Evolutionary conservation across 1,140 invertebrate genomes (phyloP), one percentile per base, ranked within the genome.

Genomic region (Muscidifurax raptorellus): DNA sequence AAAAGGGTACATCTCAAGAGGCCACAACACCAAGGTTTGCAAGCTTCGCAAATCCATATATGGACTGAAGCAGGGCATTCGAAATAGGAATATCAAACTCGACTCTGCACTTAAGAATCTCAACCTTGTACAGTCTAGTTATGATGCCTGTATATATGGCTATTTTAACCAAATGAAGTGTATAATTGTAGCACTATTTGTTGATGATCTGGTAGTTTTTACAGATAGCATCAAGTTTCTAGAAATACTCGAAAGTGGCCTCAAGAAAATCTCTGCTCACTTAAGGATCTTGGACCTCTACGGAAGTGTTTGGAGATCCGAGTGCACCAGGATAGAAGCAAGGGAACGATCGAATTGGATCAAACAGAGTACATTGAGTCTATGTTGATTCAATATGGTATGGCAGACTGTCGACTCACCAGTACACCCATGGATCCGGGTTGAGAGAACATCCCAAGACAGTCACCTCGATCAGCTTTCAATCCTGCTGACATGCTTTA

Each of bases 241-340:
- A 3, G 9, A 6, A 5, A 36, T 36, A 36, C 36, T 36, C 5
- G 9, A 36, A 36, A 36, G 0, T 6, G 36, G 36, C 7, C 36
- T 36, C 7, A 3, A 36, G 7, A 36, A 36, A 36, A 36, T n/a
- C n/a, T 40, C 32, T 90, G 89, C 71, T 79, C 87, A 0, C 85
- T 89, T 22, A 88, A 87, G 44, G 86, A 89, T 69, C 79, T 89
- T 25, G 86, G 89, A 36, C 64, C 66, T 32, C 80, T 85, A 1
- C 74, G 52, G 25, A 77, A 80, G 44, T 88, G 85, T 67, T 67
- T 90, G 27, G 86, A 86, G n/a, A 81, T 89, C 44, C 80, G 86
- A 18, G 85, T 89, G 15, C 47, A 64, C 47, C 25, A 27, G 59
- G 79, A 86, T 71, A 72, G 47, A 75, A 25, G 40, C 10, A 30